Evolutionary conservation across 2,797 vertebrate species (phyloP), one percentile per base, ranked within the genome.

Genomic region (Geotrypetes seraphini): DNA sequence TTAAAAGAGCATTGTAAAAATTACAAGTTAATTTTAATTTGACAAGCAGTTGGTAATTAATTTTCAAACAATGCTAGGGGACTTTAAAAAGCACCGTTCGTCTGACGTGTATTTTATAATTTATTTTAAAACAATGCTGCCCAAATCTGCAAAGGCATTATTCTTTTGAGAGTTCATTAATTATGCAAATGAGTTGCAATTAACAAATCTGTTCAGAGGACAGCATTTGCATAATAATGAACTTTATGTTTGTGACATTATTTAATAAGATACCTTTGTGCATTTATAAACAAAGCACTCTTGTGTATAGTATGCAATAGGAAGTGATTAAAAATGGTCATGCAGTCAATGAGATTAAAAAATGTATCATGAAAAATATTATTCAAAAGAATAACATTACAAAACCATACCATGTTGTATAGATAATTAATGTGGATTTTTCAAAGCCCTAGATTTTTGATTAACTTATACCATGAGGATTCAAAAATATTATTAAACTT

Each of bases 161-260:
- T 85, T 88, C 86, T 90, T 88, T 82, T 67, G 81, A 87, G 82
- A 87, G 83, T 87, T 91, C 85, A 91, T 91, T 90, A 90, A 90
- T 91, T 91, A 91, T 91, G 87, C 75, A 91, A 90, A 91, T 91
- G 75, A 83, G 74, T 74, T 83, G 76, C 85, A 91, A 90, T 91
- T 91, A 90, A 90, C 87, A 86, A 88, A 90, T 89, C 82, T 87
- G 84, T 82, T 85, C 82, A 68, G 74, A 80, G 76, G 73, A 85
- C 69, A 53, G 70, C 53, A 89, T 89, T 90, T 90, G 85, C 87
- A 91, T 91, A 80, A 89, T 88, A 90, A 90, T 90, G 80, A 86
- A 84, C 71, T 85, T 80, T 75, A 73, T 78, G 82, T 85, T 85
- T 83, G 79, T 73, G 81, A 81, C 84, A 83, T 82, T 81, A 86